These are phyloP conservation scores for Sebastes iracundus DNA, from an alignment of 2,797 vertebrate species.

Conservation along the genomic window DNA sequence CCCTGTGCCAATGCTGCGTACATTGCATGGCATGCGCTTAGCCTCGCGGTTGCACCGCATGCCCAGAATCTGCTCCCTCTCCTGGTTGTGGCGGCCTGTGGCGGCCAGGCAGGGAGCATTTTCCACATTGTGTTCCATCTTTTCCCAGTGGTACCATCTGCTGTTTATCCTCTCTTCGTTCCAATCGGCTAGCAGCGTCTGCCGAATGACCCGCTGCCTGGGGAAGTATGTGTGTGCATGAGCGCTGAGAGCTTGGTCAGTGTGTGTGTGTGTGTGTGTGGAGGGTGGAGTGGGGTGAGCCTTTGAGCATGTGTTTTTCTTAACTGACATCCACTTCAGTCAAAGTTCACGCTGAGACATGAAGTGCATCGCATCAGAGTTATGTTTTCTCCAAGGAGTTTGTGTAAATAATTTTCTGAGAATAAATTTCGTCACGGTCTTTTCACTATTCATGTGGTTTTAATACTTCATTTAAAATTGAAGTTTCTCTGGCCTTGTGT, in stretches of 20 bases:
- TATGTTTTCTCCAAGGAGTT: background rate
- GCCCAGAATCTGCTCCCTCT: slow-evolving; percentile 72
- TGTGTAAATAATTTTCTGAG: background rate
- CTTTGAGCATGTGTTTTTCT: slow-evolving; percentile 33
- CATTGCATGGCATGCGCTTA: slow-evolving; percentile 43
- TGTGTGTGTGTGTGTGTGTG: slow-evolving; percentile 40
- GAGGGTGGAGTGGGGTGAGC: background rate
- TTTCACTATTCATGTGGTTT: background rate
- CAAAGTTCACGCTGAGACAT: slow-evolving; percentile 22
- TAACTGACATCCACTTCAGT: slow-evolving; percentile 35
- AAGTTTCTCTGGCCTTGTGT: slow-evolving; percentile 1
- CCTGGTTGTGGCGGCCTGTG: slow-evolving; percentile 66
- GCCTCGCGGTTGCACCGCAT: slow-evolving; percentile 56
- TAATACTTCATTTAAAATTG: background rate
- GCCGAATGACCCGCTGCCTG: slow-evolving; percentile 78
- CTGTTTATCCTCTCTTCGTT: slow-evolving; percentile 80
- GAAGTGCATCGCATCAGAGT: background rate
- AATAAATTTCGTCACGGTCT: background rate
- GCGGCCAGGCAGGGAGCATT: slow-evolving; percentile 73
- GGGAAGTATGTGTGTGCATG: slow-evolving; percentile 58
- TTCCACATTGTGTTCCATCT: slow-evolving; percentile 82
- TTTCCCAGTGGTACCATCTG: slow-evolving; percentile 85
- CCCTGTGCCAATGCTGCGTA: slow-evolving; percentile 25
- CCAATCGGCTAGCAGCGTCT: slow-evolving; percentile 74
- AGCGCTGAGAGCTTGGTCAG: slow-evolving; percentile 31